Conservation (phyloP, 2,113 vertebrate species). For the Suncus etruscus region DNA sequence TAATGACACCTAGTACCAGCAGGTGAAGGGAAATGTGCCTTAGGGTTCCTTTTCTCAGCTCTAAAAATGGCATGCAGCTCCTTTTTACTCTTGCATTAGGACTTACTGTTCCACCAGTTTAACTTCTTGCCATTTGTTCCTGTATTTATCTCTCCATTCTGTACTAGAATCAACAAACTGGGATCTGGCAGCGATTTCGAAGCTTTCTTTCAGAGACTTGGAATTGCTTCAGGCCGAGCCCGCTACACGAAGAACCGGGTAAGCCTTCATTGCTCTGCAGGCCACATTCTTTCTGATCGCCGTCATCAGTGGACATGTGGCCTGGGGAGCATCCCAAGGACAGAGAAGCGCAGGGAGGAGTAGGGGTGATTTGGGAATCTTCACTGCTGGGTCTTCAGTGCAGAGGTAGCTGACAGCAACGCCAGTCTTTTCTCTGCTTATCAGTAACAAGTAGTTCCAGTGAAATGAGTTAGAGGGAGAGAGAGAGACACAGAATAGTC, state of each 20-base stretch:
- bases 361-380: too few relatives aligned
- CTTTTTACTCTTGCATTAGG: not conserved
- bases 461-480: too few relatives aligned
- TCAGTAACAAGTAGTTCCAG: too few relatives aligned
- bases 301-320: not conserved
- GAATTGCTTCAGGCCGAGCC: slow-evolving; percentile 93
- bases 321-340: too few relatives aligned
- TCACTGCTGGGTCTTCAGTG: too few relatives aligned
- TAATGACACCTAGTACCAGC: too few relatives aligned
- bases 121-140: not conserved
- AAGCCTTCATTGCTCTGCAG: slow-evolving; percentile 59
- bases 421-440: not conserved
- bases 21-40: not conserved
- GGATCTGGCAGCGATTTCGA: slow-evolving; percentile 99
- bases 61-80: not conserved
- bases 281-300: too few relatives aligned
- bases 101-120: not conserved
- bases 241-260: slow-evolving; percentile 97
- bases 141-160: slow-evolving; percentile 26
- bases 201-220: slow-evolving; percentile 96
- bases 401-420: not conserved
- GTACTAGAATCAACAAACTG: slow-evolving; percentile 94
- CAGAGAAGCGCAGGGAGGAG: too few relatives aligned
- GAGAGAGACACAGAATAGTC: too few relatives aligned
- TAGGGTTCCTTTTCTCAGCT: not conserved